A percentile compares a stretch with the other conserved stretches of the same genome.
Evolutionary conservation across 2,113 vertebrate species (phyloP).

Genomic region (Neodon shergylaensis): DNA sequence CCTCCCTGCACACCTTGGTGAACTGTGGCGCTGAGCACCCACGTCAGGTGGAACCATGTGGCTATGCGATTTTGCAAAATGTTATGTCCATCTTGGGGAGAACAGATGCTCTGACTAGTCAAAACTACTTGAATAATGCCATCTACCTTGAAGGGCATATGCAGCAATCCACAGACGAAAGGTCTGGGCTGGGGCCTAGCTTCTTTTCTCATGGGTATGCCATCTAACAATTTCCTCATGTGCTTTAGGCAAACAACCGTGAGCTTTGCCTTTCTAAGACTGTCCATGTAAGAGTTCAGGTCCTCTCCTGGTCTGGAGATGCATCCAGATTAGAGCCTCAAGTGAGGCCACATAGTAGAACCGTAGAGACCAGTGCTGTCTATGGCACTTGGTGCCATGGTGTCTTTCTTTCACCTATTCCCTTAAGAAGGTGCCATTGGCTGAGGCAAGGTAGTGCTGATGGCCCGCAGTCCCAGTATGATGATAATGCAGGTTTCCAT

Average conservation of each 20-base stretch:
- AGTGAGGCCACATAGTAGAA: background rate
- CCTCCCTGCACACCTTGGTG: background rate
- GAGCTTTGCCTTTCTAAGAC: constrained; percentile 26
- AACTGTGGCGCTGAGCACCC: background rate
- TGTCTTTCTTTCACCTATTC: background rate
- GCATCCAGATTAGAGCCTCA: background rate
- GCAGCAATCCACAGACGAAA: constrained; percentile 72
- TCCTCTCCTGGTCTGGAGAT: background rate
- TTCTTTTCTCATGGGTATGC: constrained; percentile 46
- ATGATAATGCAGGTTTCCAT: background rate
- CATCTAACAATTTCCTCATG: constrained; percentile 57
- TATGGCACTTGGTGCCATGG: too few relatives aligned
- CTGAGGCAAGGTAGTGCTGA: background rate
- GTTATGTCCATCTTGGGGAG: background rate
- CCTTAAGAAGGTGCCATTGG: too few relatives aligned
- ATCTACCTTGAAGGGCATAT: constrained; percentile 64
- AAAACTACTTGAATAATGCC: constrained; percentile 69
- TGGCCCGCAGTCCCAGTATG: background rate
- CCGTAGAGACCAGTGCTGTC: background rate
- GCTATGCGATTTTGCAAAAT: background rate
- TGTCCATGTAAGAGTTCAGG: background rate
- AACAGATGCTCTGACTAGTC: constrained; percentile 73
- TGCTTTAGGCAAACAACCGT: constrained; percentile 56
- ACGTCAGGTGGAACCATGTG: too few relatives aligned
- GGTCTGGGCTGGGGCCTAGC: constrained; percentile 73